Evolutionary conservation across 53 echinoderm and acorn worm species (phyloP).

Genomic region (Paracentrotus lividus): DNA sequence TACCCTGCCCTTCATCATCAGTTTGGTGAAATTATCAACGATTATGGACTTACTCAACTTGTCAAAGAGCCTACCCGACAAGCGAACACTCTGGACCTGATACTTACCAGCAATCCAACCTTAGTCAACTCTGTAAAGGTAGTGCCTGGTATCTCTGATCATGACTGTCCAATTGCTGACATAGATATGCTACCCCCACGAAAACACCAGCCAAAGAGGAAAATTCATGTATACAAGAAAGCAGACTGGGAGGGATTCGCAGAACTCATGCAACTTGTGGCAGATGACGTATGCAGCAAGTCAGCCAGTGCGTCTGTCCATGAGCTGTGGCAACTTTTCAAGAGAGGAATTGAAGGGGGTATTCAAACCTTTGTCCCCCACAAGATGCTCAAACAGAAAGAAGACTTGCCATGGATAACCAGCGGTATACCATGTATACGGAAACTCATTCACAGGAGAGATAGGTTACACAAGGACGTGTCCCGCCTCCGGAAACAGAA

Average conservation of each 20-base stretch:
- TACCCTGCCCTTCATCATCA: too few relatives aligned
- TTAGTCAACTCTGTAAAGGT: background rate
- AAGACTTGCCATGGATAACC: too few relatives aligned
- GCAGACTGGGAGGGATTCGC: constrained; percentile 50
- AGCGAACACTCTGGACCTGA: constrained; percentile 25
- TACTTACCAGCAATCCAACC: constrained; percentile 33
- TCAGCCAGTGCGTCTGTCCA: background rate
- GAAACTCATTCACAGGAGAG: too few relatives aligned
- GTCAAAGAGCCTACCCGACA: constrained; percentile 41
- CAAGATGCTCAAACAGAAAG: too few relatives aligned
- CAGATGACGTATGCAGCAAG: background rate
- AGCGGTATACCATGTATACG: too few relatives aligned
- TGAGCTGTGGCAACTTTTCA: constrained; percentile 49
- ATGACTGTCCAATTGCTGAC: constrained; percentile 12
- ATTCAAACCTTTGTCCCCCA: too few relatives aligned
- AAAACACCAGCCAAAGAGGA: background rate
- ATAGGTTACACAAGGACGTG: too few relatives aligned
- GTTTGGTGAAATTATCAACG: too few relatives aligned
- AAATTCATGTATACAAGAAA: constrained; percentile 42
- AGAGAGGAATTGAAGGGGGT: constrained; percentile 40
- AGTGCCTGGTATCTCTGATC: constrained; percentile 53
- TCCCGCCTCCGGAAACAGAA: too few relatives aligned
- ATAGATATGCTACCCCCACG: constrained; percentile 38
- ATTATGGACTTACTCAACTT: background rate
- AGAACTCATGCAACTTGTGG: background rate